Evolutionary conservation across 92 coral and sea anemone species (phyloP).

Genomic region (Siderastrea siderea): DNA sequence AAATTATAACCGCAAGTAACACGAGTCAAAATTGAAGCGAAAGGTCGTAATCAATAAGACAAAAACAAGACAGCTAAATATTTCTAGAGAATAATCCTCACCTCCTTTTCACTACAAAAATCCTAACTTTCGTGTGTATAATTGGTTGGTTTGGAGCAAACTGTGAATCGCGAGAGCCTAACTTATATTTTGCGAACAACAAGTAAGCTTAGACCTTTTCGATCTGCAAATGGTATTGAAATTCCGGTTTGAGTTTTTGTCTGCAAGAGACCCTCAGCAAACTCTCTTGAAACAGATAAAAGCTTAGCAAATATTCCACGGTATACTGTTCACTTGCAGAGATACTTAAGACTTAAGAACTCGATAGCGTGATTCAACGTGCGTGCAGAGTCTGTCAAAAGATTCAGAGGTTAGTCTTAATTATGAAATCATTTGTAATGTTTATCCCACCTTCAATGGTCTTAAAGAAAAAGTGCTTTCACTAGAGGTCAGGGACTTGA

Average conservation of each 20-base stretch:
- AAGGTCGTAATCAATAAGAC: not conserved
- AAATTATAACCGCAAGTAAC: not conserved
- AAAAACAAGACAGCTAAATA: not conserved
- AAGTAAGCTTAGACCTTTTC: not conserved
- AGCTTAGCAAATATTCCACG: not conserved
- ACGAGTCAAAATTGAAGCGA: not conserved
- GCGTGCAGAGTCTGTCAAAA: not conserved
- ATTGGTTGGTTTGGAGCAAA: slow-evolving; percentile 1
- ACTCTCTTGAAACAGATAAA: not conserved
- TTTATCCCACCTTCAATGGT: slow-evolving; percentile 81
- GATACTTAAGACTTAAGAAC: slow-evolving; percentile 10
- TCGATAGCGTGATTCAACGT: slow-evolving; percentile 19
- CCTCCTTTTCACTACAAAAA: not conserved
- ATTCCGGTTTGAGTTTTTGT: slow-evolving; percentile 23
- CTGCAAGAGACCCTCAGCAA: not conserved
- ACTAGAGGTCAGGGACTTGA: slow-evolving; percentile 65
- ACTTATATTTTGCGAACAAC: not conserved
- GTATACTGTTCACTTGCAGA: not conserved
- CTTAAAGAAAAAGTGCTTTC: slow-evolving; percentile 80
- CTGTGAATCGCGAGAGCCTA: not conserved
- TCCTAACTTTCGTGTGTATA: not conserved
- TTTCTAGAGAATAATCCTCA: not conserved
- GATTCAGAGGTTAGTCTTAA: not conserved
- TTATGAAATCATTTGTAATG: slow-evolving; percentile 45
- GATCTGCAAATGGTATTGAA: slow-evolving; percentile 28